Base-by-base conservation (phyloP, 2,113 vertebrate species). In the Nestor notabilis region DNA sequence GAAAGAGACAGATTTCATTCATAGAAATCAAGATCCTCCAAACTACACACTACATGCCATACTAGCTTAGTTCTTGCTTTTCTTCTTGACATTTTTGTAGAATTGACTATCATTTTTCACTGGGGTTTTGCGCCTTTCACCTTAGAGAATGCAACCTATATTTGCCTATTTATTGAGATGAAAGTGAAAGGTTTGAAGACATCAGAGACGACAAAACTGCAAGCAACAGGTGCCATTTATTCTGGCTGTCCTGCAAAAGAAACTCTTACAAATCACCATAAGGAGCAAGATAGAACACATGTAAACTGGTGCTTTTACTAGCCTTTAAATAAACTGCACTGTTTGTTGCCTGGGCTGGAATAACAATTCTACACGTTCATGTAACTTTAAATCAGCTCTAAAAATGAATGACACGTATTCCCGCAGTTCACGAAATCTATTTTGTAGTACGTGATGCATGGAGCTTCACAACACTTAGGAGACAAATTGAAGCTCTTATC, bases 1-100 rank as follows among this genome's bases (percentile, higher is more conserved):
- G 56, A 92, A 33, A 46, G 28, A 82, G 83, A 91, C 72, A 94
- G 56, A 61, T 58, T 95, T 94, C 91, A 91, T 85, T 89, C 89
- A 95, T 68, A 83, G n/a, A 65, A 69, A 37, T 44, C 78, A 92
- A 93, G 76, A 79, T 52, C 20, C 9, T 31, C 28, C 31, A 46
- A 79, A 71, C 29, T 64, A 37, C 25, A 35, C 3, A 27, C 28
- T 58, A 28, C 13, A 52, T 29, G 31, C 33, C 37, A 9, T 41
- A 61, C 25, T 46, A 87, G 69, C n/a, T 78, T 49, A 77, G 14
- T 78, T 94, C 81, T 89, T 3, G 1, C 47, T 84, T 81, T 23
- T 87, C 60, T 50, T 66, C 50, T 79, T 1, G 5, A 50, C 13
- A 9, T 56, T 93, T 85, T 17, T 87, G 46, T 47, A 68, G 37